Percentiles rank a stretch among this genome's conserved stretches.
Conservation (phyloP, 2,113 vertebrate genomes). For the Alexandromys fortis region DNA sequence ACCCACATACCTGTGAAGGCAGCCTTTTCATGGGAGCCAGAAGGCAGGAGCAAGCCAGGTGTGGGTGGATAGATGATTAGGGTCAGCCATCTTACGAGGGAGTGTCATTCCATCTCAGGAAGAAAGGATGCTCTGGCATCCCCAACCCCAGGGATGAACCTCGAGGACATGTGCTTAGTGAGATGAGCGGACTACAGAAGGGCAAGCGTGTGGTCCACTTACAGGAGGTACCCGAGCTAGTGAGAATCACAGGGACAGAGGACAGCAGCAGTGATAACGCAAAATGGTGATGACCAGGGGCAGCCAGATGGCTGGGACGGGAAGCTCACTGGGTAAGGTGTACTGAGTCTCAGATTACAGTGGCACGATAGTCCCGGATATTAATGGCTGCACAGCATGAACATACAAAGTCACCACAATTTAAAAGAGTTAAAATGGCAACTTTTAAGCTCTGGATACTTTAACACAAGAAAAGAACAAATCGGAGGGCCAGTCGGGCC, state of each 20-base stretch:
- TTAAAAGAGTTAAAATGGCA: neutral
- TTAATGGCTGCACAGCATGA: neutral
- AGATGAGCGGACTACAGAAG: neutral
- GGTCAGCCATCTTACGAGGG: neutral
- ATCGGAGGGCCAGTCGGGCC: neutral
- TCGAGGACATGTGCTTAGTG: neutral
- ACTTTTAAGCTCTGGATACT: neutral
- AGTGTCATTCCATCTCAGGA: neutral
- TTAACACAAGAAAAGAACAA: neutral
- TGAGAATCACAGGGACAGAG: neutral
- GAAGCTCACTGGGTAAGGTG: neutral
- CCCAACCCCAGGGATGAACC: neutral
- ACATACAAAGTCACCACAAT: neutral
- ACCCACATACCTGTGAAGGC: neutral
- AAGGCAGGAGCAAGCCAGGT: neutral
- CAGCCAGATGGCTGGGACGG: too few species aligned
- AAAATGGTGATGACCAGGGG: neutral
- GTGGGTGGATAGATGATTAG: neutral
- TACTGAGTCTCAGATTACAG: neutral
- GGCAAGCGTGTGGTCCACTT: neutral
- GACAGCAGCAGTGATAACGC: neutral
- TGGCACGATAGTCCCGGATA: neutral
- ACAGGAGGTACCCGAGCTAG: neutral
- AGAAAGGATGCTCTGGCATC: neutral
- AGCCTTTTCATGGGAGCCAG: neutral